Evolutionary conservation across 2,113 vertebrate species (phyloP), one percentile per base, ranked within the genome.

Genomic region (Dasypus novemcinctus): DNA sequence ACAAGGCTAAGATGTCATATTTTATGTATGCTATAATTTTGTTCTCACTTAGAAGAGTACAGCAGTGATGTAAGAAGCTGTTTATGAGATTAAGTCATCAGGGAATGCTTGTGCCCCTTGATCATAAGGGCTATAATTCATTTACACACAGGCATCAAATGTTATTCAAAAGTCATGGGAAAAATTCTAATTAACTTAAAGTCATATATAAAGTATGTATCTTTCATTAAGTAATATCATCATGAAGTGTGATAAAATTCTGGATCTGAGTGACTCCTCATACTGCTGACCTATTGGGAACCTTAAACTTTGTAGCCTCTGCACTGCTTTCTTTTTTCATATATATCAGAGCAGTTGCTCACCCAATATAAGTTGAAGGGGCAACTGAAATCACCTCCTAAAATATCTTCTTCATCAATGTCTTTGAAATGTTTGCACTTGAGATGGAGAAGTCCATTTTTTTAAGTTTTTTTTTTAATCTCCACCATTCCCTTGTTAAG

Each of bases 121-220:
- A 69, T 29, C 9, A 33, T 61, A 11, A 79, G 52, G 59, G 6
- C 59, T 95, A 5, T 4, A 78, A 36, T 52, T 5, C 31, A 69
- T 57, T 84, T 76, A 52, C 38, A 93, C 4, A 11, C 2, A 89
- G 52, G 52, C 43, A 91, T 90, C 78, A 95, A 96, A 95, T 63
- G 1, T 33, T 54, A 76, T 7, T 76, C 27, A 4, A 87, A 94
- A 94, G 5, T 71, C 52, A 66, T 29, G 12, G 43, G 11, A 12
- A 91, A 79, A 93, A 76, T 78, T 91, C 46, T n/a, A 21, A 57
- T 95, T 38, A 33, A 33, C 78, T 95, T 61, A 78, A 57, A 68
- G 7, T 0, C 78, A n/a, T 90, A 76, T 74, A 31, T 68, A 21
- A 96, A 97, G 96, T 85, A 33, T 1, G 0, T 64, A 90, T 25